phyloP scores from a whole-genome alignment of 1,140 invertebrate species.

The Macrocentrus cingulum region DNA sequence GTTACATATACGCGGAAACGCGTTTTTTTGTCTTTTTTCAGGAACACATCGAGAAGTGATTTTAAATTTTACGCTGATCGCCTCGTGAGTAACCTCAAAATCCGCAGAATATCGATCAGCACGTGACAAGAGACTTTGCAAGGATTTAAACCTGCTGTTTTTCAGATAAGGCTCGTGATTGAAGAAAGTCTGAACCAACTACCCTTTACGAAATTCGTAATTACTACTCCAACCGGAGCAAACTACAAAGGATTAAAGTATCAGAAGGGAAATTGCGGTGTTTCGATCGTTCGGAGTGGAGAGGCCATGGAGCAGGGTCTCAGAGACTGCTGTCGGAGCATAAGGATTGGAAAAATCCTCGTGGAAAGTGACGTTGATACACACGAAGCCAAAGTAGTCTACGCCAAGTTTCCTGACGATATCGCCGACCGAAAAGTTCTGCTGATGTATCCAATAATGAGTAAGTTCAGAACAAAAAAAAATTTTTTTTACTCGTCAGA shows the following conservation, averaged over 20 bases:
- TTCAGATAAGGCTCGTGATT: constrained; percentile 75
- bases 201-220: constrained; percentile 84
- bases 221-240: constrained; percentile 91
- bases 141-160: not conserved
- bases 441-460: constrained; percentile 99
- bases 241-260: constrained; percentile 91
- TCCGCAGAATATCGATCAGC: not conserved
- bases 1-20: constrained; percentile 4
- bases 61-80: constrained; percentile 99
- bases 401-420: constrained; percentile 97
- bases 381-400: constrained; percentile 94
- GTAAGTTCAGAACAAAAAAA: constrained; percentile 57
- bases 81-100: constrained; percentile 60
- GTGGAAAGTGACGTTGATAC: constrained; percentile 97
- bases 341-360: constrained; percentile 96
- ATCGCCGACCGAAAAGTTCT: constrained; percentile 87
- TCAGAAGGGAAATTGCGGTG: constrained; percentile 95
- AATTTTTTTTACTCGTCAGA: not conserved
- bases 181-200: constrained; percentile 98
- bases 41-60: constrained; percentile 90
- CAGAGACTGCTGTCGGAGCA: constrained; percentile 95
- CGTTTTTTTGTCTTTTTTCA: constrained; percentile 58
- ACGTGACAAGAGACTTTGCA: not conserved
- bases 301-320: constrained; percentile 99
- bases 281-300: constrained; percentile 93